A percentile compares a stretch with the other conserved stretches of the same genome.
Conservation (phyloP, 2,113 vertebrate species). For the Labeo catla region DNA sequence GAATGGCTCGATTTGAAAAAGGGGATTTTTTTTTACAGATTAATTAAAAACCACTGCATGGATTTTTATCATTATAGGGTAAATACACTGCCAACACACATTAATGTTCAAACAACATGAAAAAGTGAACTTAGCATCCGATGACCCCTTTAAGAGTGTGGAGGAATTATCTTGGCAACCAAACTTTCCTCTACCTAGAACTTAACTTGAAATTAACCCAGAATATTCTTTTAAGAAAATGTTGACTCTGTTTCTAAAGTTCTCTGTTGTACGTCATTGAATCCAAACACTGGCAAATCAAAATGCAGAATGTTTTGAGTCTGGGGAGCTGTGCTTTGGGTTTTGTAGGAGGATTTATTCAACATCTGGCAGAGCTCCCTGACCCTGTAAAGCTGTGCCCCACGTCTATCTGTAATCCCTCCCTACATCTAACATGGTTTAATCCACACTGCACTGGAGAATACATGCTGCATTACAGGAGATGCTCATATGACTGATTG, state of each 20-base stretch:
- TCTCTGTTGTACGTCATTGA: neutral
- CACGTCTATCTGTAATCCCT: conserved; percentile 7
- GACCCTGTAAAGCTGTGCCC: conserved; percentile 7
- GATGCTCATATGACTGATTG: conserved; percentile 23
- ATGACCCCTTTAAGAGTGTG: too few relatives aligned
- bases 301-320: neutral
- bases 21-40: too few relatives aligned
- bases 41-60: too few relatives aligned
- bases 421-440: conserved; percentile 31
- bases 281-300: conserved; percentile 7
- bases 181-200: too few relatives aligned
- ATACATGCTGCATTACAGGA: conserved; percentile 19
- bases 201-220: too few relatives aligned
- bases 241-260: neutral
- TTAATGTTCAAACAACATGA: too few relatives aligned
- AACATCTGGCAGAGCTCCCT: conserved; percentile 40
- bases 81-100: too few relatives aligned
- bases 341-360: conserved; percentile 33
- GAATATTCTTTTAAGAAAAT: neutral
- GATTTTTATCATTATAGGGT: too few relatives aligned
- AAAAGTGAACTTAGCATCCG: too few relatives aligned
- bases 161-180: too few relatives aligned
- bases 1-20: too few relatives aligned
- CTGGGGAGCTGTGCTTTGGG: conserved; percentile 10
- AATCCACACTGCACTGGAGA: conserved; percentile 19